phyloP scores from a whole-genome alignment of 2,113 vertebrate genomes.

The Hymenochirus boettgeri region DNA sequence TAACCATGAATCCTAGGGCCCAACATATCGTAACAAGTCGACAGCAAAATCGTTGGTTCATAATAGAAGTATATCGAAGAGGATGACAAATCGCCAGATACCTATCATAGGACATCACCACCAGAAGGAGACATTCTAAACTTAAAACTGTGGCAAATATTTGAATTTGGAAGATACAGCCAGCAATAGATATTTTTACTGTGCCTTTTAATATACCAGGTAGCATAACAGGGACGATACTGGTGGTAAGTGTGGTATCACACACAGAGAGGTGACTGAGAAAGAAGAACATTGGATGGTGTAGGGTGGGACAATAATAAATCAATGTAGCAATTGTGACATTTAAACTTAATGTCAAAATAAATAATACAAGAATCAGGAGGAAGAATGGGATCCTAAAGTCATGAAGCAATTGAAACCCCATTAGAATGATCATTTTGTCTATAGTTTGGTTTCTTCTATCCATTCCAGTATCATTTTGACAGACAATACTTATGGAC shows the following conservation, averaged over 20 bases:
- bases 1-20: conserved; percentile 45
- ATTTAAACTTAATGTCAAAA: conserved; percentile 3
- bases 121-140: conserved; percentile 49
- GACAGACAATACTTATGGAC: no score
- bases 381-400: neutral
- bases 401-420: neutral
- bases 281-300: conserved; percentile 34
- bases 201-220: no score
- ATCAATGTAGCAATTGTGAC: neutral
- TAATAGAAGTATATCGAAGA: conserved; percentile 40
- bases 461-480: no score
- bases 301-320: neutral
- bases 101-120: conserved; percentile 50
- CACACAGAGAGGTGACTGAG: conserved; percentile 34
- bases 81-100: conserved; percentile 48
- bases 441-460: neutral
- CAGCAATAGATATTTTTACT: conserved; percentile 37
- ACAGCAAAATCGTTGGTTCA: conserved; percentile 45
- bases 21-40: conserved; percentile 46
- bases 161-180: conserved; percentile 45
- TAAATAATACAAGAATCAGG: neutral
- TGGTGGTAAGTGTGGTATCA: neutral
- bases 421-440: neutral
- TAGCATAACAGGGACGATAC: neutral
- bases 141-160: conserved; percentile 50